phyloP scores from a whole-genome alignment of 2,888 invertebrate genomes.

The Drosophila longiperda region DNA sequence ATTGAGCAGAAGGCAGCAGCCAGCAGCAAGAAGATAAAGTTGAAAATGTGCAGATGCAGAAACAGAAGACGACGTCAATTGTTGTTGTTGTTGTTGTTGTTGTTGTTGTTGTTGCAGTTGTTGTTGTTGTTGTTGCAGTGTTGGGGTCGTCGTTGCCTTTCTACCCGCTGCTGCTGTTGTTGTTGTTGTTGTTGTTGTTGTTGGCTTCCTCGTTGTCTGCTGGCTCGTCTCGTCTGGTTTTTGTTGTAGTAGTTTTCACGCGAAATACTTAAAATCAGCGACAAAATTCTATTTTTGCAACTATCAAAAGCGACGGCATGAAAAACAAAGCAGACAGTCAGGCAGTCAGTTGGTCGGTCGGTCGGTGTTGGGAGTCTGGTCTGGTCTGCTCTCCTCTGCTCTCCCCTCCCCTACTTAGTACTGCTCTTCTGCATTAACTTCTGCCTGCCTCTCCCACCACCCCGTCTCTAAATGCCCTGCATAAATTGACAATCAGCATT shows the following conservation, averaged over 20 bases:
- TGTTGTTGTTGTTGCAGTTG: slow-evolving; percentile 4
- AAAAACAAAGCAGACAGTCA: slow-evolving; percentile 57
- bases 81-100: neutral
- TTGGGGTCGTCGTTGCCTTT: slow-evolving; percentile 8
- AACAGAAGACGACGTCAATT: slow-evolving; percentile 4
- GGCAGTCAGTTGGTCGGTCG: slow-evolving; percentile 51
- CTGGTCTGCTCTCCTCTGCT: neutral
- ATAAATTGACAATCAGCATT: slow-evolving; percentile 69
- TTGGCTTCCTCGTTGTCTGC: slow-evolving; percentile 22
- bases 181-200: slow-evolving; percentile 9
- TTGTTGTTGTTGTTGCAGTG: slow-evolving; percentile 10
- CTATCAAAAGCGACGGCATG: slow-evolving; percentile 68
- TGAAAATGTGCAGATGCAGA: slow-evolving; percentile 5
- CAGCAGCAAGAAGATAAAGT: neutral
- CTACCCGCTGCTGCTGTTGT: slow-evolving; percentile 17
- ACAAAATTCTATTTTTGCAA: slow-evolving; percentile 79
- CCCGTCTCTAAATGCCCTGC: slow-evolving; percentile 1
- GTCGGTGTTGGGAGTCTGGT: slow-evolving; percentile 25
- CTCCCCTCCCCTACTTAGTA: neutral
- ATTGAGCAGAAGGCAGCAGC: slow-evolving; percentile 59
- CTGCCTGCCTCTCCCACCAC: neutral
- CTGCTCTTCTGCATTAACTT: neutral
- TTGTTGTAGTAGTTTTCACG: slow-evolving; percentile 71
- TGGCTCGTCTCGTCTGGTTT: slow-evolving; percentile 37
- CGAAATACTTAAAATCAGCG: slow-evolving; percentile 81